Evolutionary conservation across 2,888 invertebrate species (phyloP), one percentile per base, ranked within the genome.

Genomic region (Taphrorychus bicolor): DNA sequence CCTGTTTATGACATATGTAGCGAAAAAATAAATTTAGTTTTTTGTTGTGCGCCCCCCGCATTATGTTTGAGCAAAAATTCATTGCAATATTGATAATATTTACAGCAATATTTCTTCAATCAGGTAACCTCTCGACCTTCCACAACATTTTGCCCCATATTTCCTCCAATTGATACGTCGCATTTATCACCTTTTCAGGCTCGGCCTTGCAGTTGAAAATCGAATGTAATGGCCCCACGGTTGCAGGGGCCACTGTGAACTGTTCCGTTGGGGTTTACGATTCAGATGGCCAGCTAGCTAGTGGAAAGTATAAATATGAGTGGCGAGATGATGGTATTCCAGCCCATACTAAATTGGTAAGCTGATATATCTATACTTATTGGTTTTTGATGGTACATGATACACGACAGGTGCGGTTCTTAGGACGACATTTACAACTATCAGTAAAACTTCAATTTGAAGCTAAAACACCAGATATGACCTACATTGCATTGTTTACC

Each of bases 161-260:
- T 11, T 32, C 3, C 32, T 32, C n/a, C n/a, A n/a, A n/a, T 32
- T 32, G 7, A 32, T 9, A 14, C 24, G 14, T 9, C 14, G n/a
- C n/a, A n/a, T n/a, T n/a, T n/a, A 45, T 7, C 4, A 22, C 2
- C 2, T 52, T 21, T 22, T 16, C 9, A 40, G 14, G 9, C 41
- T 17, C 7, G 45, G 19, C n/a, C 1, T 21, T 22, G 5, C 5
- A 14, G 32, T 51, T 69, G 24, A 58, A 61, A 23, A 4, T 69
- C 7, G 21, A 60, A n/a, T 69, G 69, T 52, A 61, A 69, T 62
- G 51, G 32, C 9, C 65, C 60, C 52, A 87, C 89, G n/a, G 88
- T 93, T 14, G 82, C 87, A 59, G 94, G 93, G 18, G 89, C 89
- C 3, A 88, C 86, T 58, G 85, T 93, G 45, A 89, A 88, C 70